Evolutionary conservation across 2,888 invertebrate genomes (phyloP).

Genomic region (Folsomia candida): DNA sequence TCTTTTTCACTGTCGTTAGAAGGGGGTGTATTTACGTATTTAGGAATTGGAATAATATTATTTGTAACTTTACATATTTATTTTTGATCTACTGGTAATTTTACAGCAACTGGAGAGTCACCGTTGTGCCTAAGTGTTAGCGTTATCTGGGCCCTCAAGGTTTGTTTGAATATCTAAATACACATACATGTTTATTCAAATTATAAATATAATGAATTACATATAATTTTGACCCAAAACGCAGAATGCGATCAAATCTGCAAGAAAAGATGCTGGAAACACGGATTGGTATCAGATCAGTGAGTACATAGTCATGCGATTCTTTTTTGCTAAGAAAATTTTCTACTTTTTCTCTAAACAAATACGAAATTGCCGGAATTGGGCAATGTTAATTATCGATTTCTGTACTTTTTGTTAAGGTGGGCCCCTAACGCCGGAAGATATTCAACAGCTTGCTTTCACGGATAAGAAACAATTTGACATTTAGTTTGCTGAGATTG

Average conservation of each 20-base stretch:
- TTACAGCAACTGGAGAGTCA: constrained; percentile 61
- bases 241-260: constrained; percentile 67
- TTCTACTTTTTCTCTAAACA: not conserved
- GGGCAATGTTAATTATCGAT: not conserved
- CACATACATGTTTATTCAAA: no score
- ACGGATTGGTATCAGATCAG: constrained; percentile 63
- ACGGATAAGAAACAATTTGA: constrained; percentile 27
- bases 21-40: no score
- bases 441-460: constrained; percentile 29
- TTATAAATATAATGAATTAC: no score
- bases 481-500: constrained; percentile 10
- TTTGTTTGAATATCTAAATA: no score
- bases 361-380: no score
- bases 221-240: no score
- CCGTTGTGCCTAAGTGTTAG: constrained; percentile 57
- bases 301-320: constrained; percentile 53
- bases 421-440: constrained; percentile 43
- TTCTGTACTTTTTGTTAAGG: constrained; percentile 25
- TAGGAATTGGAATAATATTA: no score
- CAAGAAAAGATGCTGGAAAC: constrained; percentile 65
- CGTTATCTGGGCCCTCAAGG: constrained; percentile 65
- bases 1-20: no score
- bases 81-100: no score
- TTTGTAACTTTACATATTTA: no score
- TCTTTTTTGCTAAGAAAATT: not conserved